Evolutionary conservation across 2,113 vertebrate genomes (phyloP), one percentile per base, ranked within the genome.

Genomic region (Corapipo altera): DNA sequence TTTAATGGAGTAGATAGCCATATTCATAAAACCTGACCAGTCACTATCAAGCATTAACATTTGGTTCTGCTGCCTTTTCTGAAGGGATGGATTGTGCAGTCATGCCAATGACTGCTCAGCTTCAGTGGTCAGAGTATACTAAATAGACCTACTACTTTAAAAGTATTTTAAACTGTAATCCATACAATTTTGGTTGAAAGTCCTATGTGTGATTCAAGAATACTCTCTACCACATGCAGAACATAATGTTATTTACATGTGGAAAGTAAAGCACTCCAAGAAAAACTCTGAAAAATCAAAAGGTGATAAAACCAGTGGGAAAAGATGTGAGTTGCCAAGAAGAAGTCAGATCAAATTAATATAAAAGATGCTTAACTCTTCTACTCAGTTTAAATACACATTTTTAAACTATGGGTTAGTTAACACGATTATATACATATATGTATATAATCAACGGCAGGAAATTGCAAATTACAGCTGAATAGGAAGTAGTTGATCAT

Each of bases 381-480:
- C 27, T 24, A 59, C 7, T 32, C 16, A 66, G 55, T 58, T 88
- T 90, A 91, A 96, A 93, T n/a, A 44, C 17, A 64, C 41, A 27
- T 92, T 77, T 90, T 94, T 26, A 81, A 86, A 86, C 33, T 78
- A n/a, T 30, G 17, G 57, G 10, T 33, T 83, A 76, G 54, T 76
- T 85, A 90, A 66, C 67, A 73, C 3, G 0, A 76, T 81, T 76
- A 26, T 59, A 30, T 65, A 14, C 33, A n/a, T 72, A 46, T 9
- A 33, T 43, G 12, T 46, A 37, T 54, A 35, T 46, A 73, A 80
- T 67, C 35, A 93, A 55, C 27, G 67, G 15, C 27, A 94, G 88
- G 51, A 90, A 96, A 93, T 75, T 83, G 83, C 79, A 86, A 86
- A 92, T 95, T 94, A 71, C 27, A 84, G 33, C 41, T 57, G 20